These are phyloP conservation scores for Sphyrna mokarran DNA, from an alignment of 2,113 vertebrate genomes.

Conservation along the genomic window DNA sequence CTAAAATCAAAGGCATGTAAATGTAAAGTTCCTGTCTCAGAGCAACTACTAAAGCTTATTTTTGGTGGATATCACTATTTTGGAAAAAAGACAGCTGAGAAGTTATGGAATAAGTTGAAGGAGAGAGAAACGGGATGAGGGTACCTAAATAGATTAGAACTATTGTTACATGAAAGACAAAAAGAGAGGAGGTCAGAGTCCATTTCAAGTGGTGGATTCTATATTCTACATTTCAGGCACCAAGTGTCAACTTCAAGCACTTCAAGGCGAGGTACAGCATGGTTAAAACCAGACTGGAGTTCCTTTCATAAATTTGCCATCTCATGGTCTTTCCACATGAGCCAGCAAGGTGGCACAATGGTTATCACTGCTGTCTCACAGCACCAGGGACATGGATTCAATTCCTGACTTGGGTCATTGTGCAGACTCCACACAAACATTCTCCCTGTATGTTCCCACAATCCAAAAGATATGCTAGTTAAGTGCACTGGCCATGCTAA, in stretches of 20 bases:
- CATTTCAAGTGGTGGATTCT: not conserved
- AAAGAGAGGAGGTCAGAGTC: not conserved
- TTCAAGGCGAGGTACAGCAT: not conserved
- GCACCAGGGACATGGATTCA: too few species aligned
- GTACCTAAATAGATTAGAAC: not conserved
- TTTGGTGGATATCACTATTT: not conserved
- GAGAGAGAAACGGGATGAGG: not conserved
- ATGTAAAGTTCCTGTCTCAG: not conserved
- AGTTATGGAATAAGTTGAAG: not conserved
- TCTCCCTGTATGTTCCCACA: too few species aligned
- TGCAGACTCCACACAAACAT: too few species aligned
- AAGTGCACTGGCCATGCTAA: too few species aligned
- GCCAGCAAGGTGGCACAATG: too few species aligned
- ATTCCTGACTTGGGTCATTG: too few species aligned
- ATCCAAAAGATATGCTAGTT: too few species aligned
- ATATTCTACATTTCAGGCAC: not conserved
- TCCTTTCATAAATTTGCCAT: not conserved
- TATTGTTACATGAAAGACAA: not conserved
- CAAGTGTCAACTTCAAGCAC: not conserved
- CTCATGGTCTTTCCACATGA: not conserved
- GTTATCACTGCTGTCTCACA: too few species aligned
- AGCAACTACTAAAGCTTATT: not conserved
- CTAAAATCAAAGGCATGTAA: not conserved
- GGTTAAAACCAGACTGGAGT: not conserved
- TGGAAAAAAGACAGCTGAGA: not conserved